A percentile compares a stretch with the other conserved stretches of the same genome.
Evolutionary conservation across 1,140 invertebrate genomes (phyloP).

Genomic region (Eupristina koningsbergeri): DNA sequence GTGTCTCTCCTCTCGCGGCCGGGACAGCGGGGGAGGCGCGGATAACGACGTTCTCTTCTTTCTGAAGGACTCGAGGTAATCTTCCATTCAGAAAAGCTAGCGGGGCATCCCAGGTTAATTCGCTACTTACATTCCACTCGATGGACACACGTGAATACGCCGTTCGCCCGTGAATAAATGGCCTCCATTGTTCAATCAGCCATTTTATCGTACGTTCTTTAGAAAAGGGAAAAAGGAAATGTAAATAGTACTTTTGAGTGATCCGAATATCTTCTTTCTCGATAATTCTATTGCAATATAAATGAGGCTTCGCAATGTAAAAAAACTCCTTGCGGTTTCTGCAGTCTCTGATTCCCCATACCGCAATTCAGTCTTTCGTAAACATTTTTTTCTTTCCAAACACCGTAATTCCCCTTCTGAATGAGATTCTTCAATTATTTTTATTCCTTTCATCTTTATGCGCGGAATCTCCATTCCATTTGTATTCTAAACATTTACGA

Average conservation of each 20-base stretch:
- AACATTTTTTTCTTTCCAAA: not conserved
- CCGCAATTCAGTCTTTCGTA: not conserved
- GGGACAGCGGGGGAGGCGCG: not conserved
- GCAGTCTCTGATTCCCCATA: slow-evolving; percentile 36
- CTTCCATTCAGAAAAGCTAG: slow-evolving; percentile 63
- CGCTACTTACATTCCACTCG: slow-evolving; percentile 59
- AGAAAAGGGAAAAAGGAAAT: slow-evolving; percentile 11
- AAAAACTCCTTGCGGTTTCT: slow-evolving; percentile 13
- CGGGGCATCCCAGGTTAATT: slow-evolving; percentile 62
- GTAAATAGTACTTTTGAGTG: slow-evolving; percentile 16
- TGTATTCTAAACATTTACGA: not conserved
- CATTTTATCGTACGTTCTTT: slow-evolving; percentile 43
- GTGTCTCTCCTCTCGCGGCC: slow-evolving; percentile 10
- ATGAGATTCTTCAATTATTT: slow-evolving; percentile 22
- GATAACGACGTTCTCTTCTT: slow-evolving; percentile 38
- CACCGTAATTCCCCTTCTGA: not conserved
- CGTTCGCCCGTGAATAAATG: slow-evolving; percentile 59
- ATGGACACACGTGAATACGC: slow-evolving; percentile 58
- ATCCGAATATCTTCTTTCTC: slow-evolving; percentile 33
- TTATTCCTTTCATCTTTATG: not conserved
- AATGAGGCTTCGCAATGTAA: slow-evolving; percentile 1
- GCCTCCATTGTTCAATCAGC: slow-evolving; percentile 53
- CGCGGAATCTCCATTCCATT: not conserved
- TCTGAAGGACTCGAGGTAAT: slow-evolving; percentile 53
- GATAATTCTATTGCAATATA: slow-evolving; percentile 23